These are phyloP conservation scores for Eueremaeus valkanovi DNA, from an alignment of 2,888 invertebrate genomes.

Conservation along the genomic window DNA sequence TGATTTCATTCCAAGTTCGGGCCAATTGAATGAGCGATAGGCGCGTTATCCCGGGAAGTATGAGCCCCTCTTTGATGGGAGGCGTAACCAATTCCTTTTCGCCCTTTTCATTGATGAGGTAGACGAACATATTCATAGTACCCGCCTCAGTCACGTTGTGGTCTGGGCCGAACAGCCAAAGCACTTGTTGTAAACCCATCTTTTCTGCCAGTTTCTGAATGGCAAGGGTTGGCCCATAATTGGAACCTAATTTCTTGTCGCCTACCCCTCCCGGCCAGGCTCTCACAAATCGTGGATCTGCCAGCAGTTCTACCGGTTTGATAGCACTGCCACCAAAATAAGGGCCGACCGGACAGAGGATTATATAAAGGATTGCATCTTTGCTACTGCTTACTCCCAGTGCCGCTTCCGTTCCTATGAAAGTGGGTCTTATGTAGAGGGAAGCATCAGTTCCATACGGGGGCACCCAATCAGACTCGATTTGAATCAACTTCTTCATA, in stretches of 20 bases:
- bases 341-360: conserved; percentile 86
- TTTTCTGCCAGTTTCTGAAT: conserved; percentile 65
- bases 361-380: conserved; percentile 83
- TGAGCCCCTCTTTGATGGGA: conserved; percentile 78
- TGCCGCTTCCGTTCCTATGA: conserved; percentile 95
- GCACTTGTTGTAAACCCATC: conserved; percentile 82
- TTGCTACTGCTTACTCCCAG: conserved; percentile 83
- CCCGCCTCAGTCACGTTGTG: conserved; percentile 94
- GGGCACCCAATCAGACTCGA: conserved; percentile 98
- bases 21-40: conserved; percentile 77
- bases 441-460: conserved; percentile 75
- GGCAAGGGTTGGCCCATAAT: conserved; percentile 59
- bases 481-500: conserved; percentile 73
- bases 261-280: conserved; percentile 88
- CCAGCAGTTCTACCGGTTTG: conserved; percentile 75
- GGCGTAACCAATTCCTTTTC: conserved; percentile 89
- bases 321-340: conserved; percentile 71
- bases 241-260: conserved; percentile 87
- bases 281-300: conserved; percentile 75
- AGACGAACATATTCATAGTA: conserved; percentile 95
- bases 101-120: conserved; percentile 80
- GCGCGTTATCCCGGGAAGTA: conserved; percentile 90
- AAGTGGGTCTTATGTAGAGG: conserved; percentile 90
- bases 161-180: conserved; percentile 93
- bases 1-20: conserved; percentile 63